Conservation (phyloP, 2,797 vertebrate species). For the Natrix natrix region DNA sequence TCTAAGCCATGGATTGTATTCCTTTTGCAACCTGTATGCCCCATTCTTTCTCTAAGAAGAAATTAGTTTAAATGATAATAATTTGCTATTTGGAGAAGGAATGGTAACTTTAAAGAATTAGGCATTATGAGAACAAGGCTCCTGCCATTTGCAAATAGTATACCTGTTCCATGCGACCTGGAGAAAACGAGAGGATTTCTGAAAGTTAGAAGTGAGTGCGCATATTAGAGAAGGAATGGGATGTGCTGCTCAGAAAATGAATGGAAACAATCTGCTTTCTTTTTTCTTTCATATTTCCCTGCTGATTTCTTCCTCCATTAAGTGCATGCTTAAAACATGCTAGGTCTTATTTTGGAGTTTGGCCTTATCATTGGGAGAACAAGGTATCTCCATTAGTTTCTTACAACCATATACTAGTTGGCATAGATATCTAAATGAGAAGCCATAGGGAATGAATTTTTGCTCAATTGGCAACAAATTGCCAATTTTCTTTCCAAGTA, state of each 20-base stretch:
- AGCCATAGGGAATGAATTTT: background rate
- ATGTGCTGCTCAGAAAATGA: background rate
- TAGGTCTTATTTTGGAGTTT: too few species aligned
- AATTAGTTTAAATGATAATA: background rate
- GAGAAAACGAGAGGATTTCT: background rate
- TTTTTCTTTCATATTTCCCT: background rate
- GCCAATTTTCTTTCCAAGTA: background rate
- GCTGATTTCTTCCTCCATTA: background rate
- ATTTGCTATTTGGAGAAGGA: background rate
- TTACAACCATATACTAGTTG: background rate
- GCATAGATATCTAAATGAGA: background rate
- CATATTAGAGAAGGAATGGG: background rate
- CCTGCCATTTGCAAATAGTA: background rate
- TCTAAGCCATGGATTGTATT: background rate
- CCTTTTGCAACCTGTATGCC: too few species aligned
- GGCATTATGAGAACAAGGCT: background rate
- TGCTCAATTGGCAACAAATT: background rate
- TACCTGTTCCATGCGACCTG: background rate
- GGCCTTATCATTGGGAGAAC: too few species aligned
- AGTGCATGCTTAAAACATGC: too few species aligned
- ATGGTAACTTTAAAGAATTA: background rate
- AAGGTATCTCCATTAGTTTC: too few species aligned
- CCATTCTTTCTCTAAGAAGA: background rate
- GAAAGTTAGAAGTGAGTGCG: background rate
- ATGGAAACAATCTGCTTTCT: background rate